Evolutionary conservation across 2,888 invertebrate species (phyloP), one percentile per base, ranked within the genome.

Genomic region (Lithophane semibrunnea): DNA sequence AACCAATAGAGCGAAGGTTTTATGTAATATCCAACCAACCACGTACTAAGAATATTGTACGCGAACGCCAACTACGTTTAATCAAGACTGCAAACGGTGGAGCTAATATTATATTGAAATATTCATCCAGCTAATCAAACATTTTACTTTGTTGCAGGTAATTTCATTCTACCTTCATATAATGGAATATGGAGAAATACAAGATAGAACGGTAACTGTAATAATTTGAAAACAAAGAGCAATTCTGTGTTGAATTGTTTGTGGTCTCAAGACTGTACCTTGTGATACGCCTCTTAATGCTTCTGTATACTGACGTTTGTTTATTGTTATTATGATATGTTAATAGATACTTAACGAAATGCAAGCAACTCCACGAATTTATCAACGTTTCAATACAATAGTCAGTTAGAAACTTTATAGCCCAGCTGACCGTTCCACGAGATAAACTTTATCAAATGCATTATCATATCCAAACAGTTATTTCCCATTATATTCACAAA

Each of bases 361-460:
- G 66, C 68, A 75, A 80, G 69, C 65, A 63, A 44, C 24, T 18
- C 49, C 16, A 61, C 66, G 71, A 67, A 83, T 80, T 75, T 83
- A 80, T 68, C 67, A 79, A 79, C 58, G 47, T 79, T 58, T 77
- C n/a, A 76, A 75, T 74, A 85, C 80, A 83, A 85, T 80, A 76
- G 83, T 70, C 75, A 73, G 77, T 85, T 75, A 74, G 68, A 80
- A 74, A 81, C 64, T 81, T 81, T 77, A 85, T 83, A 63, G 70
- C 64, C 44, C 52, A 70, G 10, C 77, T 69, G 70, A 82, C 81
- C 77, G 65, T 86, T 86, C 69, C 47, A 63, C 56, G 68, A 85
- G 82, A 87, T 88, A 81, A 81, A 83, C 65, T 86, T 77, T 80
- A 87, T 88, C 86, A 76, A 86, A 88, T n/a, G 79, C 84, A 78